phyloP scores from a whole-genome alignment of 2,113 vertebrate genomes.

The Lates calcarifer region DNA sequence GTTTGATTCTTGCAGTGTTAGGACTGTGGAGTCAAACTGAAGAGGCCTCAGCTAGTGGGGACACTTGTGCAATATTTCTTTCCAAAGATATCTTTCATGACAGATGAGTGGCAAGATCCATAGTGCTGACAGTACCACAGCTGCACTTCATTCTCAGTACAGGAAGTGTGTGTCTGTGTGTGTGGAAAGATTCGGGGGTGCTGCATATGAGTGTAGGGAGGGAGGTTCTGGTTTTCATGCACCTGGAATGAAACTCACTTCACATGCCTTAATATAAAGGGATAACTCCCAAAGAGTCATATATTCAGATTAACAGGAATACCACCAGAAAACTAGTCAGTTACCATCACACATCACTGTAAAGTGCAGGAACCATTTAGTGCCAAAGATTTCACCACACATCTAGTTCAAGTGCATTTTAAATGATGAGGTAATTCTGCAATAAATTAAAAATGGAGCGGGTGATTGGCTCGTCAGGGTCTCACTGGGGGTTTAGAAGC shows the following conservation, averaged over 20 bases:
- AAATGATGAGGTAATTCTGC: conserved; percentile 49
- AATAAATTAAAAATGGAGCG: conserved; percentile 34
- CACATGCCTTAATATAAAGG: conserved; percentile 22
- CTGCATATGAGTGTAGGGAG: neutral
- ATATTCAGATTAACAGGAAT: conserved; percentile 8
- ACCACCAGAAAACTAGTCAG: neutral
- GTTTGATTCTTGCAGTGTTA: neutral
- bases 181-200: conserved; percentile 30
- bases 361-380: conserved; percentile 14
- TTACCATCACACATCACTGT: conserved; percentile 22
- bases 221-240: conserved; percentile 34
- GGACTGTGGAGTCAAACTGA: conserved; percentile 23
- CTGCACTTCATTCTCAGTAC: conserved; percentile 79
- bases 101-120: conserved; percentile 66
- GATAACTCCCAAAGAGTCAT: conserved; percentile 6
- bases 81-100: conserved; percentile 59
- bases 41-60: conserved; percentile 21
- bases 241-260: conserved; percentile 56
- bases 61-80: conserved; percentile 63
- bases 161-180: conserved; percentile 67
- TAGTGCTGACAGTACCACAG: conserved; percentile 75
- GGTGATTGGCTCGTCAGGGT: conserved; percentile 35
- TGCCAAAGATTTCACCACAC: conserved; percentile 41
- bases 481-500: conserved; percentile 48
- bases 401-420: conserved; percentile 25